Percentiles rank a stretch among this genome's conserved stretches.
phyloP scores from a whole-genome alignment of 1,140 invertebrate genomes.

The Polypedilum pembai region DNA sequence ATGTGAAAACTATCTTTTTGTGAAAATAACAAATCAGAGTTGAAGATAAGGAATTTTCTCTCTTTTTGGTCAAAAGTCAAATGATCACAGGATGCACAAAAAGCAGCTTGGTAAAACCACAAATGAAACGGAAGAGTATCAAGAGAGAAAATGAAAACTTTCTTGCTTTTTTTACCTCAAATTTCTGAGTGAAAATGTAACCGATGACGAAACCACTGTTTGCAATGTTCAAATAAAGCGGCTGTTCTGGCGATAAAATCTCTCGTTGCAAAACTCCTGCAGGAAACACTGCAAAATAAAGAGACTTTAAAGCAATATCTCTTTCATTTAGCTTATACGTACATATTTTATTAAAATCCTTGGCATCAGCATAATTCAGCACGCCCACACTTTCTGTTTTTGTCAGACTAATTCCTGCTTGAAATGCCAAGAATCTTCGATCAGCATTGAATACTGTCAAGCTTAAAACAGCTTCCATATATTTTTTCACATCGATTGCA shows the following conservation, averaged over 20 bases:
- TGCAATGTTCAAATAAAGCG: not conserved
- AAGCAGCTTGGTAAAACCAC: not conserved
- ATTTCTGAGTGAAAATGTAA: not conserved
- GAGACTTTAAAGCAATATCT: not conserved
- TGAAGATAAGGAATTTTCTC: not conserved
- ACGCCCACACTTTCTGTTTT: not conserved
- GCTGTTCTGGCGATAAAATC: not conserved
- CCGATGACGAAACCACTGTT: not conserved
- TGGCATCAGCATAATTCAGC: not conserved
- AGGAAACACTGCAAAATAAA: not conserved
- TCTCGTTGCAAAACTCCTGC: not conserved
- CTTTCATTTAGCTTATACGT: not conserved
- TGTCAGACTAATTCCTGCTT: not conserved
- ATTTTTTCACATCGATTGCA: not conserved
- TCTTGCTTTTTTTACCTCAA: not conserved
- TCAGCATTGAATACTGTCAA: slow-evolving; percentile 21
- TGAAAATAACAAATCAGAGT: not conserved
- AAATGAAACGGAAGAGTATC: not conserved
- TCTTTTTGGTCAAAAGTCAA: not conserved
- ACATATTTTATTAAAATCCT: not conserved
- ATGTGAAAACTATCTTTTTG: not conserved
- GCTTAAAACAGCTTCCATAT: not conserved
- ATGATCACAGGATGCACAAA: not conserved
- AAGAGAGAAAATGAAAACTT: not conserved
- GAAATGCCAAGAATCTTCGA: not conserved